A percentile compares a stretch with the other conserved stretches of the same genome.
Evolutionary conservation across 2,888 invertebrate genomes (phyloP).

Genomic region (Schrankia costaestrigalis): DNA sequence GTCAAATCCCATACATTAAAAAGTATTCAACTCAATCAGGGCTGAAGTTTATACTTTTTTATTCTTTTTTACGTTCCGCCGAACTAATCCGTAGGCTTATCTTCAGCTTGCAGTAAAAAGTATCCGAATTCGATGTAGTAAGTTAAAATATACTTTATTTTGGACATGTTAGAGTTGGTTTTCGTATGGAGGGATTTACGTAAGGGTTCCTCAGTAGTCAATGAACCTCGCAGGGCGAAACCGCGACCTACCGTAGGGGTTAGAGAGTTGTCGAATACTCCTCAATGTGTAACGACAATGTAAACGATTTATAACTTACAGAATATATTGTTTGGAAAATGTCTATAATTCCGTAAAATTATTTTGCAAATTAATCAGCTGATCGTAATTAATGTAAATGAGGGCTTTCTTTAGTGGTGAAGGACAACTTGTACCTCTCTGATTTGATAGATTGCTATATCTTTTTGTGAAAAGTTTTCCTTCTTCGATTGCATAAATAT

Average conservation of each 20-base stretch:
- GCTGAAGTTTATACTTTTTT: slow-evolving; percentile 55
- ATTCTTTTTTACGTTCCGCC: slow-evolving; percentile 59
- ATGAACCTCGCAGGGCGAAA: slow-evolving; percentile 62
- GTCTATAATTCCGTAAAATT: background rate
- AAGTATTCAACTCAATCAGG: slow-evolving; percentile 55
- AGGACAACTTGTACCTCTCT: too few species aligned
- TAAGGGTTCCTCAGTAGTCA: slow-evolving; percentile 57
- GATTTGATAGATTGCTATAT: too few species aligned
- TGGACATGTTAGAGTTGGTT: slow-evolving; percentile 25
- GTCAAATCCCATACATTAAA: slow-evolving; percentile 36
- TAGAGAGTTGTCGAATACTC: slow-evolving; percentile 46
- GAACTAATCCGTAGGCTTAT: slow-evolving; percentile 73
- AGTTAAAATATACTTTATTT: slow-evolving; percentile 23
- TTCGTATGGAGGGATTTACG: slow-evolving; percentile 27
- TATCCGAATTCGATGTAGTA: slow-evolving; percentile 34
- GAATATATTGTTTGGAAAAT: background rate
- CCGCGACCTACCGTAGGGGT: slow-evolving; percentile 74
- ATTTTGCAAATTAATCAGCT: too few species aligned
- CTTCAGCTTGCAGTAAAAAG: slow-evolving; percentile 64
- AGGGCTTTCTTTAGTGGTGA: too few species aligned
- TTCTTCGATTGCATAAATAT: too few species aligned
- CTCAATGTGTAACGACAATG: slow-evolving; percentile 16
- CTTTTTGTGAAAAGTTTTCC: background rate
- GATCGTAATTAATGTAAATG: too few species aligned
- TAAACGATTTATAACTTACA: background rate